Evolutionary conservation across 2,888 invertebrate genomes (phyloP), one percentile per base, ranked within the genome.

Genomic region (Tortricodes alternella): DNA sequence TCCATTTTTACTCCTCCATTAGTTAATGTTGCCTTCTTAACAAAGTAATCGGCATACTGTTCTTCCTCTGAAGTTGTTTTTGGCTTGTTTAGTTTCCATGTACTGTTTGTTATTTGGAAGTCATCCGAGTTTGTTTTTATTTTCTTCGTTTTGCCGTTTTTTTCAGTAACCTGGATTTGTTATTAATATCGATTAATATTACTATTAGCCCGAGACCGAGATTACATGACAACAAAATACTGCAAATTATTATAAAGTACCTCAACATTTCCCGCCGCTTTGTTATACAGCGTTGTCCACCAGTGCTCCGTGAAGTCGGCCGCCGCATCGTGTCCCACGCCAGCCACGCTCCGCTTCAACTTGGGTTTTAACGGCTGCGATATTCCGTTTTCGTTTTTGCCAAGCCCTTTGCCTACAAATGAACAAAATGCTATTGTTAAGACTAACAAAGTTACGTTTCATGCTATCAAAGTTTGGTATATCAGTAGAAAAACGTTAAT

Each of bases 231-330:
- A 0, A n/a, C 7, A n/a, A 27, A 27, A 8, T 27, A 8, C 8
- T 27, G 1, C 3, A 27, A 8, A 27, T 1, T 4, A 4, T 8
- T 1, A 4, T 34, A 21, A 23, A 68, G 67, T 53, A 94, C 92
- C 71, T 93, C 85, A 5, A 96, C 91, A 78, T 94, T 95, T 3
- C 90, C 91, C 1, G 94, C 92, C 1, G 96, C 95, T 68, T 94
- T 94, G 71, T 97, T 94, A 70, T 94, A 97, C 6, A 95, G 88
- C 7, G 93, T 92, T 61, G 95, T 94, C 96, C 96, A 97, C 97
- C 97, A 97, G 66, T 96, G 95, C 63, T 95, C 94, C 0, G 94
- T 95, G 71, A 95, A 96, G 68, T 95, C 94, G 5, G 94, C 92
- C 0, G 94, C 94, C 2, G 92, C 87, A 74, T 96, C 94, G 65